Evolutionary conservation across 2,888 invertebrate genomes (phyloP).

Genomic region (Cephonodes hylas): DNA sequence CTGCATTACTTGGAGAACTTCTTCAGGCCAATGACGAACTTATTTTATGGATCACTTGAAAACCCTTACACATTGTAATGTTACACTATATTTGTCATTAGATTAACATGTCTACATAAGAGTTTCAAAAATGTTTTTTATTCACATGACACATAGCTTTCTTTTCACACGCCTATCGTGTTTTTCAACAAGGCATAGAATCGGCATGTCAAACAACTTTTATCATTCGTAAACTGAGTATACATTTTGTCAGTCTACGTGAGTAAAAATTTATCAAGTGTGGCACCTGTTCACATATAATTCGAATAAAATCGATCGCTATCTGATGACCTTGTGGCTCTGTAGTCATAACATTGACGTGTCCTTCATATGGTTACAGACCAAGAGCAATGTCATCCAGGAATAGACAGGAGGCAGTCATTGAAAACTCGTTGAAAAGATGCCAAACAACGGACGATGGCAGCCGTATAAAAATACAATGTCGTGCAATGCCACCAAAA

Average conservation of each 20-base stretch:
- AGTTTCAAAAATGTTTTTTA: too few species aligned
- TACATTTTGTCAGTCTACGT: neutral
- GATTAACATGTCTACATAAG: too few species aligned
- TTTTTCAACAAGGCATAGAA: too few species aligned
- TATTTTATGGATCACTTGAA: too few species aligned
- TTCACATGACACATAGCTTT: too few species aligned
- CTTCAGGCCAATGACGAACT: too few species aligned
- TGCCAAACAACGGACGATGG: constrained; percentile 60
- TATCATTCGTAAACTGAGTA: too few species aligned
- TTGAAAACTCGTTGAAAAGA: constrained; percentile 57
- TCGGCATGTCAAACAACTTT: neutral
- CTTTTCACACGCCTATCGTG: too few species aligned
- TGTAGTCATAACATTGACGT: constrained; percentile 6
- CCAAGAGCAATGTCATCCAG: constrained; percentile 72
- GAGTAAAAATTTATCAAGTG: neutral
- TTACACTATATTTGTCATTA: too few species aligned
- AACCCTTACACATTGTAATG: too few species aligned
- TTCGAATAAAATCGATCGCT: neutral
- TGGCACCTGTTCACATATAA: neutral
- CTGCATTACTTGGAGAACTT: neutral
- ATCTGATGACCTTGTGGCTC: neutral
- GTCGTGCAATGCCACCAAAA: constrained; percentile 35
- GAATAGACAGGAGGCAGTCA: constrained; percentile 61
- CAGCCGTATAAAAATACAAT: constrained; percentile 56
- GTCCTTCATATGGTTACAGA: constrained; percentile 33